These are phyloP conservation scores for Pteronotus mesoamericanus DNA, from an alignment of 2,797 vertebrate species.

Conservation along the genomic window DNA sequence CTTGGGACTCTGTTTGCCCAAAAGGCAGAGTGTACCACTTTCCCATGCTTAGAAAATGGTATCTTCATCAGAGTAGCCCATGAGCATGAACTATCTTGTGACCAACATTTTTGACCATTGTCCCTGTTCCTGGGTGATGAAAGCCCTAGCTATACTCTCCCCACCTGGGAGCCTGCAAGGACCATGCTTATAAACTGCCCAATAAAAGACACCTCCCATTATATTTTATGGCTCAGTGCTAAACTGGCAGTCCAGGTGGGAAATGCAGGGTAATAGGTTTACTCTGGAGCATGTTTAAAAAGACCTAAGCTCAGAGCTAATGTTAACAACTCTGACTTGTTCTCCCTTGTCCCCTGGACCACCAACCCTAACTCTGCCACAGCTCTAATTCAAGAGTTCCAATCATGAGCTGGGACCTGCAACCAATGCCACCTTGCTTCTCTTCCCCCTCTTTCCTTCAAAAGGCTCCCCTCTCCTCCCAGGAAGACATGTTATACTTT, in stretches of 20 bases:
- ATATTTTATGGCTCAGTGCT: slow-evolving; percentile 2
- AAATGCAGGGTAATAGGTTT: slow-evolving; percentile 8
- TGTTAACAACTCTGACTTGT: slow-evolving; percentile 22
- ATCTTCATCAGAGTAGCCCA: background rate
- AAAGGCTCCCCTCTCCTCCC: background rate
- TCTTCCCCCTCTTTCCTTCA: background rate
- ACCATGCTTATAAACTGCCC: slow-evolving; percentile 27
- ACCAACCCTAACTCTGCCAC: background rate
- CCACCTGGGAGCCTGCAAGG: background rate
- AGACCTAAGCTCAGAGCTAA: background rate
- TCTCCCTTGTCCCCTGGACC: background rate
- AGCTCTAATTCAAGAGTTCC: background rate
- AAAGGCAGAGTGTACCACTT: background rate
- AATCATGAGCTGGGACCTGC: background rate
- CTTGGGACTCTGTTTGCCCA: background rate
- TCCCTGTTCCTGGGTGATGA: background rate
- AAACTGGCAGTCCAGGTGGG: slow-evolving; percentile 8
- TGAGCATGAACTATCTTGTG: background rate
- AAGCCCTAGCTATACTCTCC: background rate
- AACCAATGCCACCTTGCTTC: background rate
- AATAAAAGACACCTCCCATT: slow-evolving; percentile 14
- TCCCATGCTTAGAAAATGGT: slow-evolving; percentile 31
- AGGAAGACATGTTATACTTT: background rate
- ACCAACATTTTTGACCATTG: background rate
- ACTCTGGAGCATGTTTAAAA: slow-evolving; percentile 26